These are phyloP conservation scores for Lophotriccus pileatus DNA, from an alignment of 2,797 vertebrate genomes.

Conservation along the genomic window DNA sequence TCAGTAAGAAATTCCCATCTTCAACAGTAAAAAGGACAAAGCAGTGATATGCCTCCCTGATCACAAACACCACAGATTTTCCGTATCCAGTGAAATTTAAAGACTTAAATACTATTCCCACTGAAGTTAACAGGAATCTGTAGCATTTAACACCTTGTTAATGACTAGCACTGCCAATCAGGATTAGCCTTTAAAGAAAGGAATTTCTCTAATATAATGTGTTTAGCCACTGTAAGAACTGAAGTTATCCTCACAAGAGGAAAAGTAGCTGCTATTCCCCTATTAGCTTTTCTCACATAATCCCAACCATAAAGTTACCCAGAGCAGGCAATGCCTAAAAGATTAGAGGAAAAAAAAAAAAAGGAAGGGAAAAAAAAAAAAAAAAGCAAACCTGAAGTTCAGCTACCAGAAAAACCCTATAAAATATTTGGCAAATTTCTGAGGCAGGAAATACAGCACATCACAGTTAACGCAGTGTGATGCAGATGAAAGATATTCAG, in stretches of 20 bases:
- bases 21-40: not conserved
- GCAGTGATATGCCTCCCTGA: not conserved
- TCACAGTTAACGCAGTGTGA: not conserved
- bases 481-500: not conserved
- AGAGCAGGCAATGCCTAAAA: not conserved
- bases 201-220: not conserved
- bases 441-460: slow-evolving; percentile 30
- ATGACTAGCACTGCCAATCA: not conserved
- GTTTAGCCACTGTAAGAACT: not conserved
- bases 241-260: not conserved
- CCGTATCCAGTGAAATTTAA: slow-evolving; percentile 4
- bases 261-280: slow-evolving; percentile 1
- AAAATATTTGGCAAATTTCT: slow-evolving; percentile 48
- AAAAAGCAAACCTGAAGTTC: not conserved
- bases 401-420: not conserved
- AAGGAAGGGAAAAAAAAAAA: not conserved
- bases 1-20: not conserved
- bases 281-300: slow-evolving; percentile 26
- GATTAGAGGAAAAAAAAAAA: not conserved
- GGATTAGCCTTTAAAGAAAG: slow-evolving; percentile 7
- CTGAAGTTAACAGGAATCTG: slow-evolving; percentile 1
- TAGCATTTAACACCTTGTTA: slow-evolving; percentile 33
- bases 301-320: slow-evolving; percentile 25
- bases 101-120: slow-evolving; percentile 45
- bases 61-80: not conserved